phyloP scores from a whole-genome alignment of 2,888 invertebrate genomes.

The Aradus depressus region DNA sequence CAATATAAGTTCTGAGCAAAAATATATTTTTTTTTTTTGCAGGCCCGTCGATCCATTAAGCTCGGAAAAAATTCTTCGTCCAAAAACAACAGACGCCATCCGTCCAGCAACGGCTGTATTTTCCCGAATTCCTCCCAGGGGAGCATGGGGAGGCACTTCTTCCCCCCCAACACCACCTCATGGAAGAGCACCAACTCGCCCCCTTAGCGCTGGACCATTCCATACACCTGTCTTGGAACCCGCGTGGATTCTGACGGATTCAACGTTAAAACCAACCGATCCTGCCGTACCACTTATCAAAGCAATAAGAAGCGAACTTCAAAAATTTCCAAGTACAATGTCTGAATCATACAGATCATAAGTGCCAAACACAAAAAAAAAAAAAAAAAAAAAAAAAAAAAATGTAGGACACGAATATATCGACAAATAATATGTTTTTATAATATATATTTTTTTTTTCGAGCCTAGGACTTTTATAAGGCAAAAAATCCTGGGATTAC shows the following conservation, averaged over 20 bases:
- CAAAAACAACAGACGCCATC: constrained; percentile 29
- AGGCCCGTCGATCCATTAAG: constrained; percentile 28
- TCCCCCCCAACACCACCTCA: constrained; percentile 27
- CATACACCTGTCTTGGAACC: constrained; percentile 44
- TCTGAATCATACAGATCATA: constrained; percentile 22
- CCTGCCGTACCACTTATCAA: constrained; percentile 73
- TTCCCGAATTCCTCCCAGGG: constrained; percentile 18
- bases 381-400: not conserved
- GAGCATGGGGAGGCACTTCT: constrained; percentile 26
- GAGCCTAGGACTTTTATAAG: too few species aligned
- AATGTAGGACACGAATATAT: too few species aligned
- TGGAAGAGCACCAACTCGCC: constrained; percentile 37
- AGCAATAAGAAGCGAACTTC: constrained; percentile 65
- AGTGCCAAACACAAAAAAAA: constrained; percentile 9
- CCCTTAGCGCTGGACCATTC: constrained; percentile 54
- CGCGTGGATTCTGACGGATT: constrained; percentile 46
- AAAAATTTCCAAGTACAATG: constrained; percentile 30
- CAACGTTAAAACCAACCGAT: constrained; percentile 49
- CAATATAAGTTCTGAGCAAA: too few species aligned
- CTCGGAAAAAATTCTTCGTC: constrained; percentile 27
- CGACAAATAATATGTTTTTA: too few species aligned
- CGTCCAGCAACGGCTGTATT: constrained; percentile 27
- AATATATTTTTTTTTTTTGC: constrained; percentile 14
- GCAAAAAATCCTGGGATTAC: too few species aligned
- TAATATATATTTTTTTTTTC: too few species aligned